Evolutionary conservation across 2,888 invertebrate species (phyloP).

Genomic region (Augochlorella aurata): DNA sequence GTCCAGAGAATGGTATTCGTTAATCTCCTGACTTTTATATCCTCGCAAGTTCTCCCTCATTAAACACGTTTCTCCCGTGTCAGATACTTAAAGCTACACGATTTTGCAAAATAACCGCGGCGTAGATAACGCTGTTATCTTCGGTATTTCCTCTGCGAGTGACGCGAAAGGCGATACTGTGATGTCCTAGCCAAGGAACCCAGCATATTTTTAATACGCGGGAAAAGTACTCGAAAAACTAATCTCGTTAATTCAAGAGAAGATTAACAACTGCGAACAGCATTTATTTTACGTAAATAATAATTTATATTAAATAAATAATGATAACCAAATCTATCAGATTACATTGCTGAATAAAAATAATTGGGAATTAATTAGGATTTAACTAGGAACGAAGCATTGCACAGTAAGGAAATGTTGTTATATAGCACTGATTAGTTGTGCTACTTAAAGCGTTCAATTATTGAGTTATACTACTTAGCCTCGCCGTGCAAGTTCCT

Average conservation of each 20-base stretch:
- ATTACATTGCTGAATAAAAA: too few relatives aligned
- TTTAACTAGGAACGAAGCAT: too few relatives aligned
- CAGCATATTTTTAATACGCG: constrained; percentile 8
- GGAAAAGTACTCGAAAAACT: constrained; percentile 17
- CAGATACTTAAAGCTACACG: neutral
- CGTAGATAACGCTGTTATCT: constrained; percentile 23
- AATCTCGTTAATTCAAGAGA: constrained; percentile 22
- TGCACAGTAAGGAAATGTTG: too few relatives aligned
- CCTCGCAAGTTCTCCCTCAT: neutral
- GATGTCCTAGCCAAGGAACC: neutral
- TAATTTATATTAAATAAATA: too few relatives aligned
- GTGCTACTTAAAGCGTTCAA: too few relatives aligned
- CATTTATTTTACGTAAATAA: too few relatives aligned
- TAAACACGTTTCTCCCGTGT: neutral
- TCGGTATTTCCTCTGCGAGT: neutral
- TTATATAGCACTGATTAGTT: too few relatives aligned
- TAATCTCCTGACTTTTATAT: neutral
- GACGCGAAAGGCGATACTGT: neutral
- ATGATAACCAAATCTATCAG: too few relatives aligned
- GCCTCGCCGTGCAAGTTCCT: too few relatives aligned
- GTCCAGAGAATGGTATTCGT: neutral
- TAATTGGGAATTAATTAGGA: too few relatives aligned
- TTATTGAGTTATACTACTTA: too few relatives aligned
- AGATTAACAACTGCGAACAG: constrained; percentile 14
- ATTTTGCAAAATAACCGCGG: constrained; percentile 6